Conservation (phyloP, 2,888 invertebrate genomes). For the Caenorhabditis virilis region DNA sequence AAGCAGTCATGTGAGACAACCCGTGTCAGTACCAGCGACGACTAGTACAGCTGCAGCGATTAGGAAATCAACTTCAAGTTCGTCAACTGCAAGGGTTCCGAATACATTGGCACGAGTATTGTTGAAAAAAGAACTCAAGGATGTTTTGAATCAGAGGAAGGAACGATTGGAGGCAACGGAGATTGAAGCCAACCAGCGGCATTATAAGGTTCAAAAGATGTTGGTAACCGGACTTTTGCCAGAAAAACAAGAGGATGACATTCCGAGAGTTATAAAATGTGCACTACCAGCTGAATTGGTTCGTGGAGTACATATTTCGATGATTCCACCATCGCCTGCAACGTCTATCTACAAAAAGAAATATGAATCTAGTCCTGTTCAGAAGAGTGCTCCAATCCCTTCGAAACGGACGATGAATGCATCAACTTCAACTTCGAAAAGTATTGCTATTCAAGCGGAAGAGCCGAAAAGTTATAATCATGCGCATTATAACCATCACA, state of each 20-base stretch:
- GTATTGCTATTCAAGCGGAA: slow-evolving; percentile 26
- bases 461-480: slow-evolving; percentile 7
- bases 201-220: slow-evolving; percentile 67
- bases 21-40: slow-evolving; percentile 4
- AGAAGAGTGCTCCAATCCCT: too few species aligned
- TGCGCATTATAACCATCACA: too few species aligned
- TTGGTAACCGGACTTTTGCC: slow-evolving; percentile 65
- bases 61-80: slow-evolving; percentile 5
- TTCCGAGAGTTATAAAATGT: slow-evolving; percentile 64
- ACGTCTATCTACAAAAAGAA: slow-evolving; percentile 14
- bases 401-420: slow-evolving; percentile 6
- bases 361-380: background rate
- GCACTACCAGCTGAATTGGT: slow-evolving; percentile 64
- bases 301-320: slow-evolving; percentile 58
- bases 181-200: slow-evolving; percentile 69
- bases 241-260: slow-evolving; percentile 56
- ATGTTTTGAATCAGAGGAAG: slow-evolving; percentile 70
- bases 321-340: slow-evolving; percentile 35
- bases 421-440: slow-evolving; percentile 6
- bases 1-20: slow-evolving; percentile 33
- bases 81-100: slow-evolving; percentile 42
- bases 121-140: slow-evolving; percentile 71
- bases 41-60: slow-evolving; percentile 3
- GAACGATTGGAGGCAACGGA: slow-evolving; percentile 71
- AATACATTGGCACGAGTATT: slow-evolving; percentile 65